These are phyloP conservation scores for Elysia crispata DNA, from an alignment of 2,888 invertebrate species.

Conservation along the genomic window DNA sequence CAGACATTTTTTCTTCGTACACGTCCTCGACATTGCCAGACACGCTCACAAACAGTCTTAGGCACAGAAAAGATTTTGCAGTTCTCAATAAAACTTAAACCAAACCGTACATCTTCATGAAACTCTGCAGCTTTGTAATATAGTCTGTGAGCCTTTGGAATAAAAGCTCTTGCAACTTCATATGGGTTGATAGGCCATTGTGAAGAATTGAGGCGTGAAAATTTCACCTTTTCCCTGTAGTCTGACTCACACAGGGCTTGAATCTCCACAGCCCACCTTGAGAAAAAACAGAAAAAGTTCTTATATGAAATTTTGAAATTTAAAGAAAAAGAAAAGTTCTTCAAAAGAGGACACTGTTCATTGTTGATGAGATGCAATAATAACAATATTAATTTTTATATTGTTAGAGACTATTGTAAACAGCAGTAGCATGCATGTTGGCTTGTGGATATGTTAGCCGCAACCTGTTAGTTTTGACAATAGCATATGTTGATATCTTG, in stretches of 20 bases:
- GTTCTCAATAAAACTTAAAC: slow-evolving; percentile 54
- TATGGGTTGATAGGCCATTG: slow-evolving; percentile 56
- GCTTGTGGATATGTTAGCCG: no score
- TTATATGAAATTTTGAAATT: not conserved
- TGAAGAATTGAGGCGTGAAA: slow-evolving; percentile 51
- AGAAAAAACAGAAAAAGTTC: not conserved
- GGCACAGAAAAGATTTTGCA: slow-evolving; percentile 47
- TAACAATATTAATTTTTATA: no score
- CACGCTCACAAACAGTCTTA: slow-evolving; percentile 48
- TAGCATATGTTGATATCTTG: no score
- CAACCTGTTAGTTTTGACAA: no score
- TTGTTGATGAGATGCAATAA: no score
- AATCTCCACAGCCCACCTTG: slow-evolving; percentile 53
- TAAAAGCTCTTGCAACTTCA: slow-evolving; percentile 55
- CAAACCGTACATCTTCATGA: slow-evolving; percentile 55
- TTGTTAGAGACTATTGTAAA: no score
- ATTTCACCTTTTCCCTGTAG: slow-evolving; percentile 49
- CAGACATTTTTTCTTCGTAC: slow-evolving; percentile 42
- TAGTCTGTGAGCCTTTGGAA: slow-evolving; percentile 55
- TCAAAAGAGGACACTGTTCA: no score
- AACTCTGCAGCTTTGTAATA: slow-evolving; percentile 57
- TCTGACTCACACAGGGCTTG: slow-evolving; percentile 45
- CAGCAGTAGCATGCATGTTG: no score
- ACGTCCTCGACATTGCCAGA: slow-evolving; percentile 46
- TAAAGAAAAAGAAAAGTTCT: no score